Evolutionary conservation across 2,113 vertebrate genomes (phyloP), one percentile per base, ranked within the genome.

Genomic region (Callaeas wilsoni): DNA sequence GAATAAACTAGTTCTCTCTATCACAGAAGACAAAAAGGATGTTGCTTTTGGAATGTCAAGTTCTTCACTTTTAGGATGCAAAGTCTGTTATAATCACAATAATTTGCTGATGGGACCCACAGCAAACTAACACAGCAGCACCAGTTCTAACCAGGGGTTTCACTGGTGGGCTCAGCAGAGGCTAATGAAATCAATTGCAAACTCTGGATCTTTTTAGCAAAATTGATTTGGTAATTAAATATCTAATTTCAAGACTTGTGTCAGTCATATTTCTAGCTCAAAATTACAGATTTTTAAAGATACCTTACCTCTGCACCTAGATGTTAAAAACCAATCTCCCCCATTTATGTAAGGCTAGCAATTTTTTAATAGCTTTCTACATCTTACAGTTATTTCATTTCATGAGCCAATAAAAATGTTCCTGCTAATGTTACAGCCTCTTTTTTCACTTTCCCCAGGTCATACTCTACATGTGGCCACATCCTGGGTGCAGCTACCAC

Each of bases 161-260:
- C 56, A 59, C 37, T 59, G 20, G 29, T 33, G 33, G 52, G 49
- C 41, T 87, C 65, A 89, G 83, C 60, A 94, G 29, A 53, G 30
- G 46, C 30, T 89, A 41, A 74, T 65, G 18, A 85, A 93, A 94
- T 74, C 68, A 70, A 80, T 10, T 59, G 32, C 39, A 86, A 68
- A 86, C 49, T 57, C 75, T 71, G 17, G 1, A 26, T 78, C 41
- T 60, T 74, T 84, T 74, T 60, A 49, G 65, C 68, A 84, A 69
- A 93, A 90, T 75, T 64, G 41, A 80, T 84, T 46, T 2, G 0
- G 37, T 65, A 88, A 79, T 64, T 68, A 93, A 78, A 83, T 84
- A 89, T 65, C 77, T 81, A 37, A 59, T 93, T 81, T 90, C 35
- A 64, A 85, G 73, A 71, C 42, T 68, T 68, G 20, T 67, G n/a